These are phyloP conservation scores for Chrysoperla carnea DNA, from an alignment of 1,140 invertebrate genomes.

Conservation along the genomic window DNA sequence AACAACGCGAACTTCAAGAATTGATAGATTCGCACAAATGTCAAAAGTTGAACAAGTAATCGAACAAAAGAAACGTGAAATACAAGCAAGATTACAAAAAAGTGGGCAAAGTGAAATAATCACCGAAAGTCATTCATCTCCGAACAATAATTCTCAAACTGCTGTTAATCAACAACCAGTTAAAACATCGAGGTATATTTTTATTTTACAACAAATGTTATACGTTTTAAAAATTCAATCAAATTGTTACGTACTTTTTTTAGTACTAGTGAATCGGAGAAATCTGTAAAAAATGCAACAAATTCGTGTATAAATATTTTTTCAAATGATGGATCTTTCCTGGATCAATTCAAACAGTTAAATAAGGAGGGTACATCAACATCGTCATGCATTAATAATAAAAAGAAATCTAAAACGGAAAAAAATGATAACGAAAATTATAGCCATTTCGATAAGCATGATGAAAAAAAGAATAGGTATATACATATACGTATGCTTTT, in stretches of 20 bases:
- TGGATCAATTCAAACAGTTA: slow-evolving; percentile 60
- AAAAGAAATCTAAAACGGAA: too few species aligned
- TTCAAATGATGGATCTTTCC: slow-evolving; percentile 64
- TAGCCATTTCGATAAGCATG: too few species aligned
- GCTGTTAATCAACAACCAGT: too few species aligned
- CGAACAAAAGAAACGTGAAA: slow-evolving; percentile 58
- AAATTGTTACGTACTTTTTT: not conserved
- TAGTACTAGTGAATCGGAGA: slow-evolving; percentile 3
- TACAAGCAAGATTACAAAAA: slow-evolving; percentile 43
- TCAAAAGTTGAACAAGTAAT: slow-evolving; percentile 64
- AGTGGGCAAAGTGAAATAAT: slow-evolving; percentile 22
- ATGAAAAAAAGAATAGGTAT: too few species aligned
- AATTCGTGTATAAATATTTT: slow-evolving; percentile 37
- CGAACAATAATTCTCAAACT: too few species aligned
- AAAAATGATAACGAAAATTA: too few species aligned
- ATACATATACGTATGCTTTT: too few species aligned
- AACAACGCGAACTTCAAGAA: slow-evolving; percentile 32
- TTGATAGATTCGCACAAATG: slow-evolving; percentile 55
- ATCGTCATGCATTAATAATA: too few species aligned
- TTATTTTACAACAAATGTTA: too few species aligned
- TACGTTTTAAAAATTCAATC: too few species aligned
- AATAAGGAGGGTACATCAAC: slow-evolving; percentile 17
- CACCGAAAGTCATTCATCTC: too few species aligned
- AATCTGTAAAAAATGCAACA: slow-evolving; percentile 7
- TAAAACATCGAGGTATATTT: too few species aligned